A percentile compares a stretch with the other conserved stretches of the same genome.
Conservation (phyloP, 2,888 invertebrate species). For the Eupithecia subumbrata region DNA sequence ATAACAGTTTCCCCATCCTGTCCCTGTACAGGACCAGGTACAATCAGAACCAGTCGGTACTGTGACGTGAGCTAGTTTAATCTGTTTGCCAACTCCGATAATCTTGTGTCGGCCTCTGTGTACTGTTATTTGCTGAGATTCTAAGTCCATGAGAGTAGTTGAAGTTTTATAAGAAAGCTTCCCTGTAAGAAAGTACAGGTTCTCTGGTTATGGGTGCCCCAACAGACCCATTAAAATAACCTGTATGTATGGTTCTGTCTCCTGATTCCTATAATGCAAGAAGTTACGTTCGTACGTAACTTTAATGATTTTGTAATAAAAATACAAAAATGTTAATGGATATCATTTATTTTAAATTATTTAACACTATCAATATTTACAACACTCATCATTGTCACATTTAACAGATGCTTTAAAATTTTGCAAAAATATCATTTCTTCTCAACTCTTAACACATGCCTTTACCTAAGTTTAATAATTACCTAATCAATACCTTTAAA, state of each 20-base stretch:
- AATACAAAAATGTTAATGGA: background rate
- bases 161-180: no score
- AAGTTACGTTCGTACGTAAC: no score
- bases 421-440: conserved; percentile 62
- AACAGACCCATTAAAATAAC: background rate
- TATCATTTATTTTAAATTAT: conserved; percentile 63
- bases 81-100: no score
- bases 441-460: conserved; percentile 40
- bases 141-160: no score
- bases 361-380: conserved; percentile 78
- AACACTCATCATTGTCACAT: conserved; percentile 62
- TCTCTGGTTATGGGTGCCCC: background rate
- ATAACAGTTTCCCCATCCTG: no score
- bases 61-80: no score
- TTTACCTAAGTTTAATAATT: conserved; percentile 15
- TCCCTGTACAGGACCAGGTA: no score
- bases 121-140: no score
- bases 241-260: background rate
- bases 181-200: no score
- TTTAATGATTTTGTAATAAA: background rate
- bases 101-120: no score
- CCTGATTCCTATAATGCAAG: background rate
- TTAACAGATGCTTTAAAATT: conserved; percentile 70
- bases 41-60: no score
- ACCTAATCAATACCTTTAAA: conserved; percentile 16